phyloP scores from a whole-genome alignment of 1,140 invertebrate species.

The Pentalonia nigronervosa region DNA sequence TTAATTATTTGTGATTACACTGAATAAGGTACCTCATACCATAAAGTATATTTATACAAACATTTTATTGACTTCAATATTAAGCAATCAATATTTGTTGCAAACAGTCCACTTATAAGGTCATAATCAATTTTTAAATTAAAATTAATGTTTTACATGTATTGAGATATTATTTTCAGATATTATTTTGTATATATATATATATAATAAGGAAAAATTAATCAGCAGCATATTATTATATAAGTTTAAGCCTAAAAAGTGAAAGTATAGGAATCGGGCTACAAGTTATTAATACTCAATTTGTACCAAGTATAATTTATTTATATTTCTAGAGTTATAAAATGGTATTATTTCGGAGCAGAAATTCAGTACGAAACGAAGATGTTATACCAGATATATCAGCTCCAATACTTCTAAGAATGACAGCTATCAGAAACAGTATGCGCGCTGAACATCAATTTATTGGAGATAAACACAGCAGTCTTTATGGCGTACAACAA shows the following conservation, averaged over 20 bases:
- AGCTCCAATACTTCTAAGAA: conserved; percentile 45
- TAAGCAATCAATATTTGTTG: not conserved
- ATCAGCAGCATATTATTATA: not conserved
- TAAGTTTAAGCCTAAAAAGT: not conserved
- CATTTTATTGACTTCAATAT: not conserved
- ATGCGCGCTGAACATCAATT: conserved; percentile 21
- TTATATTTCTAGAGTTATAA: conserved; percentile 14
- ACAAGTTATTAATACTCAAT: not conserved
- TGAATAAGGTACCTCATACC: not conserved
- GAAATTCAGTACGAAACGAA: conserved; percentile 40
- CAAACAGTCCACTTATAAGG: not conserved
- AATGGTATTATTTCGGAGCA: conserved; percentile 41
- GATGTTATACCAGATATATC: conserved; percentile 55
- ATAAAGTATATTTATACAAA: not conserved
- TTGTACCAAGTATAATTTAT: not conserved
- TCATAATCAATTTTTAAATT: not conserved
- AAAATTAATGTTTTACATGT: not conserved
- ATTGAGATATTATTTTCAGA: not conserved
- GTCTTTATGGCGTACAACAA: not conserved
- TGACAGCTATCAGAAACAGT: conserved; percentile 54
- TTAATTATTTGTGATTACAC: no score
- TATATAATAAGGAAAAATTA: not conserved
- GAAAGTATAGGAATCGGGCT: not conserved
- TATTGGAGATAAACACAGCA: conserved; percentile 11
- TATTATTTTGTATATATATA: no score